A percentile compares a stretch with the other conserved stretches of the same genome.
These are phyloP conservation scores for Bucorvus abyssinicus DNA, from an alignment of 2,797 vertebrate species.

Conservation along the genomic window DNA sequence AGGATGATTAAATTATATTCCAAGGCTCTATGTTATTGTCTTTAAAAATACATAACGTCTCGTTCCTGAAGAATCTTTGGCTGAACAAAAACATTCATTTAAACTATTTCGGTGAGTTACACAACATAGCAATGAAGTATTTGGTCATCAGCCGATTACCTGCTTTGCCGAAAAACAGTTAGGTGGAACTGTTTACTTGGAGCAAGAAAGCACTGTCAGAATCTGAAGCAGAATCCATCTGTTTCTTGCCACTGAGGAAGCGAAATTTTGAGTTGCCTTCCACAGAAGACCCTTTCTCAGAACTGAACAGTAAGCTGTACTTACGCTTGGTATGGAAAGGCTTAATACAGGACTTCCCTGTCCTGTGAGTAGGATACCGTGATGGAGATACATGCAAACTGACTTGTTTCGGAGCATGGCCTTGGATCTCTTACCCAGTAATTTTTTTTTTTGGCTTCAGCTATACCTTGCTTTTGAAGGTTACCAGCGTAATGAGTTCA, in stretches of 20 bases:
- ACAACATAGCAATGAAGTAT: not conserved
- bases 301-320: not conserved
- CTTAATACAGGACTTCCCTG: not conserved
- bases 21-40: not conserved
- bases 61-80: not conserved
- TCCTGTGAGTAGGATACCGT: not conserved
- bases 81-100: not conserved
- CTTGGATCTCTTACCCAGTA: not conserved
- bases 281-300: not conserved
- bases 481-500: not conserved
- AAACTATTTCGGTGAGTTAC: not conserved
- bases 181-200: not conserved
- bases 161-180: not conserved
- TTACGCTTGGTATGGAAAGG: not conserved
- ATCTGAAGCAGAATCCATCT: not conserved
- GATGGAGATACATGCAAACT: not conserved
- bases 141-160: not conserved
- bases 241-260: not conserved
- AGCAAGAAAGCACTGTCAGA: not conserved
- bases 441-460: not conserved
- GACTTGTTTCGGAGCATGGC: not conserved
- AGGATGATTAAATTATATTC: not conserved
- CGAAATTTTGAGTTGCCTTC: not conserved
- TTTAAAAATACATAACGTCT: not conserved
- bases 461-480: not conserved